Evolutionary conservation across 2,888 invertebrate genomes (phyloP), one percentile per base, ranked within the genome.

Genomic region (Teleiodes luculella): DNA sequence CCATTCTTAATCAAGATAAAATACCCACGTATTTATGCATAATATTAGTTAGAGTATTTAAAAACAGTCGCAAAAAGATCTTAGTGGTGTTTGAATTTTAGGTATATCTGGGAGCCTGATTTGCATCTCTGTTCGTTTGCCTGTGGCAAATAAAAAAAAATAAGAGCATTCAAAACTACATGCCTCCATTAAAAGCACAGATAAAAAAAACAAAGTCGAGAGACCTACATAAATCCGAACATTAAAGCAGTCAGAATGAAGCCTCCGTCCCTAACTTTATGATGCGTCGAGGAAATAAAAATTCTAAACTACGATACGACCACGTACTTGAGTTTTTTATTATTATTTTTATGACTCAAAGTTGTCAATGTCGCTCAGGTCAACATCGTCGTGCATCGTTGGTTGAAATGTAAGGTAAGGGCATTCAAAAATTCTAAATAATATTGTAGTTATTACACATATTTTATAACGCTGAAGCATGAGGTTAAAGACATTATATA

Each of bases 331-430:
- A 56, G 57, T 61, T 57, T 55, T 61, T 61, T 55, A 20, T 10
- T 59, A 58, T 60, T 59, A 58, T 63, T 64, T 66, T 61, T 61
- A 66, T 54, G 63, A 59, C 56, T 57, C 62, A 64, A 64, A 60
- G 62, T 62, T 71, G 65, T 57, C 64, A 64, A 64, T 61, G 63
- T 62, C 72, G 65, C 65, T 65, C 56, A 66, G 76, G 70, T 65
- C 72, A 57, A 59, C 20, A 24, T n/a, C 24, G 24, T n/a, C 18
- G 24, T 41, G n/a, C n/a, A n/a, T 16, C 16, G 20, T n/a, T 10
- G 41, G 37, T 10, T 16, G 36, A 14, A 37, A 16, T 13, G 13
- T 8, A 8, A 20, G 18, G 39, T 41, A 39, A 16, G 10, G 16
- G 11, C 16, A 18, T 35, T 35, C 4, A 11, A 20, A 10, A 1